Conservation (phyloP, 2,797 vertebrate genomes). For the Vespertilio murinus region DNA sequence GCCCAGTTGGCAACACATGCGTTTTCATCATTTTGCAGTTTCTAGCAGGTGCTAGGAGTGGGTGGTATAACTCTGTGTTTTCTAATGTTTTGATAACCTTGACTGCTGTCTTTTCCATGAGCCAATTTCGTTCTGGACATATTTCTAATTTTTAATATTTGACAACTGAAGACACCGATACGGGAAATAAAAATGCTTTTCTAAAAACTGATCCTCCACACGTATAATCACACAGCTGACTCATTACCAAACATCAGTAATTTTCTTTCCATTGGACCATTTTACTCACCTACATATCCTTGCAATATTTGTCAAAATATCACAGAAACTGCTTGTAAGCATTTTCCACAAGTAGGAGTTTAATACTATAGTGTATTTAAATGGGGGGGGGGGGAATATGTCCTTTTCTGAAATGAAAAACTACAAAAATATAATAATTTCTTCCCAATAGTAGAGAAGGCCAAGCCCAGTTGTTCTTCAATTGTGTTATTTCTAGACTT, state of each 20-base stretch:
- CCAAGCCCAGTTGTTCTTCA: constrained; percentile 13
- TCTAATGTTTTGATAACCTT: constrained; percentile 69
- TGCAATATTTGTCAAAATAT: constrained; percentile 30
- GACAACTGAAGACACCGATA: constrained; percentile 37
- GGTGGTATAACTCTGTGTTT: constrained; percentile 10
- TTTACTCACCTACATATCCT: constrained; percentile 46
- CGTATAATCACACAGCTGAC: constrained; percentile 23
- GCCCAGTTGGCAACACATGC: constrained; percentile 36
- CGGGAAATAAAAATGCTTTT: constrained; percentile 31
- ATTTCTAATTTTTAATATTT: constrained; percentile 63
- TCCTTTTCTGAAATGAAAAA: constrained; percentile 38
- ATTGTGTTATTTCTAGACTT: constrained; percentile 39
- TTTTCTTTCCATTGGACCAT: constrained; percentile 52
- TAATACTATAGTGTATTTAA: constrained; percentile 46
- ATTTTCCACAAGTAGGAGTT: constrained; percentile 38
- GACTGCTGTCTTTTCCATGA: constrained; percentile 40
- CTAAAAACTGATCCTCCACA: constrained; percentile 45
- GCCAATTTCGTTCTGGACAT: constrained; percentile 56
- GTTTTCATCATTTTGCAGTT: constrained; percentile 54
- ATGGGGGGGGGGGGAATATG: neutral
- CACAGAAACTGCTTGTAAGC: constrained; percentile 43
- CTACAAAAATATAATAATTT: constrained; percentile 25
- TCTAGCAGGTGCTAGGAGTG: constrained; percentile 41
- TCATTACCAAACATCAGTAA: constrained; percentile 46
- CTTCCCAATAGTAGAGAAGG: neutral